Base-by-base conservation (phyloP, 1,140 invertebrate genomes). In the Macrosteles quadrilineatus region DNA sequence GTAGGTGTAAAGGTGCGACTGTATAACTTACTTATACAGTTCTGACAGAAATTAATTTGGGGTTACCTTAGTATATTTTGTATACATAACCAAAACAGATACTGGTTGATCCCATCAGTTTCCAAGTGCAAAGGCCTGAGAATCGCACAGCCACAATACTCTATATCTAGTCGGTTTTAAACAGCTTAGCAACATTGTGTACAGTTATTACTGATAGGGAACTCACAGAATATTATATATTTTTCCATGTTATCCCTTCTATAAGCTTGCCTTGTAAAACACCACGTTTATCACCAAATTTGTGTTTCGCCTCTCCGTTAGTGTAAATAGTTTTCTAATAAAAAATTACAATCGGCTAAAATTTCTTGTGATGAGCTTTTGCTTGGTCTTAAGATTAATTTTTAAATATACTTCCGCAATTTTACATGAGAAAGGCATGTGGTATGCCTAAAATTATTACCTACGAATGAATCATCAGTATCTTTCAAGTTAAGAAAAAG, bases 101-200 rank as follows among this genome's bases (percentile, higher is more conserved):
- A n/a, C n/a, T n/a, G n/a, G n/a, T n/a, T n/a, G n/a, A n/a, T n/a
- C 47, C n/a, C 21, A 9, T 6, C 47, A 50, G n/a, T 3, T 50
- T 6, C 17, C 17, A 50, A 19, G 25, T 59, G 55, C 4, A 29
- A 59, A 25, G 14, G 2, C 25, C 23, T 21, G 21, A 29, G 3
- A 6, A 59, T n/a, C n/a, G n/a, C 55, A 9, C 55, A 59, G 55
- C 55, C 25, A 27, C 55, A 59, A 59, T 59, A 59, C 55, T 59
- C 55, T 59, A 27, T 27, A 59, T 59, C 55, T 59, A 59, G 55
- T 59, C 55, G 55, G 55, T 59, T 59, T 23, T 14, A 59, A 59
- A 27, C 21, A 59, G 55, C 55, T 59, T 59, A 23, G 14, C n/a
- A 21, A 14, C 12, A 25, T 59, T 23, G 21, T 59, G 55, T 59